Evolutionary conservation across 2,113 vertebrate species (phyloP).

Genomic region (Etia nguti): DNA sequence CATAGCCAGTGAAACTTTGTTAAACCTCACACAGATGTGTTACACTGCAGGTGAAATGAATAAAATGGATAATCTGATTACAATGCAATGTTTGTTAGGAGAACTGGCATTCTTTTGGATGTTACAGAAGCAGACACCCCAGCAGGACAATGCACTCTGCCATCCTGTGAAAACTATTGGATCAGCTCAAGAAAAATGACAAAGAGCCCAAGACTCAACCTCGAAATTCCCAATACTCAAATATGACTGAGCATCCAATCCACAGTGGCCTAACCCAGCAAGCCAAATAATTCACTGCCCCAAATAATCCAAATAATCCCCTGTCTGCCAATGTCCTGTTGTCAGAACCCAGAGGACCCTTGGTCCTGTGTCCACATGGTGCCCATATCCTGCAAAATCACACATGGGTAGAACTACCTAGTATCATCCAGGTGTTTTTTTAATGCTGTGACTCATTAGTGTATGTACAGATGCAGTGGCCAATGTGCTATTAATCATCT

Average conservation of each 20-base stretch:
- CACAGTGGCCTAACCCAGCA: no score
- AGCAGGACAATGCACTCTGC: background rate
- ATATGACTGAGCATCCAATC: background rate
- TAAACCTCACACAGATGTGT: background rate
- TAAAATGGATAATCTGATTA: background rate
- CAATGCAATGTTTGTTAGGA: background rate
- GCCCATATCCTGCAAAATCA: background rate
- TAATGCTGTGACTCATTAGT: background rate
- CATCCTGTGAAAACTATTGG: background rate
- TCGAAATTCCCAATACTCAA: background rate
- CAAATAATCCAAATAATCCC: background rate
- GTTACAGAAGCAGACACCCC: background rate
- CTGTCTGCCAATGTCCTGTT: background rate
- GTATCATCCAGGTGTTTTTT: background rate
- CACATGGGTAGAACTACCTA: background rate
- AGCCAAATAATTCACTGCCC: background rate
- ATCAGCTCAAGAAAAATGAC: background rate
- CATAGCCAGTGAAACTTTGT: background rate
- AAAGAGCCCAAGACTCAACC: background rate
- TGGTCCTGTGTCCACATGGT: background rate
- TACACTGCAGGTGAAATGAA: background rate
- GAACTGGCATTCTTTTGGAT: background rate
- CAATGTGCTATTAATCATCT: background rate
- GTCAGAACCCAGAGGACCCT: background rate
- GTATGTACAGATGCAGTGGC: background rate